phyloP scores from a whole-genome alignment of 1,140 invertebrate species.

The Meloidogyne hapla region DNA sequence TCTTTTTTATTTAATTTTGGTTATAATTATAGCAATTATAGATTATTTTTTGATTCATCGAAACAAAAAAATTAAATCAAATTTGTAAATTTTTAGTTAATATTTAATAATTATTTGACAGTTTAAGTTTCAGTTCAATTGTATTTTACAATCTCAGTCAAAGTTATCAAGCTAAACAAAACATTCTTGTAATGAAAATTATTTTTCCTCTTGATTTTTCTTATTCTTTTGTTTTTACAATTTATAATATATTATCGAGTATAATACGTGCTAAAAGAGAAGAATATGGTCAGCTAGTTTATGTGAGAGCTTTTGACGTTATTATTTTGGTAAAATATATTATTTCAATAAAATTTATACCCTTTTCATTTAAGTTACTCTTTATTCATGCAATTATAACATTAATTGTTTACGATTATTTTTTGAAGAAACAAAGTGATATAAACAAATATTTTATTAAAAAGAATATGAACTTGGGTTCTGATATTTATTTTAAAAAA shows the following conservation, averaged over 20 bases:
- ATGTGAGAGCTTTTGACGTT: background rate
- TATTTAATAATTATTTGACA: background rate
- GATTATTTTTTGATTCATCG: conserved; percentile 17
- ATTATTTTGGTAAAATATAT: conserved; percentile 10
- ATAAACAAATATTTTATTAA: conserved; percentile 2
- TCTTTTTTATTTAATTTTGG: conserved; percentile 5
- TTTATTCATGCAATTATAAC: conserved; percentile 4
- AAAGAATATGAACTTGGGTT: background rate
- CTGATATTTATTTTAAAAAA: background rate
- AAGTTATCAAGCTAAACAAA: conserved; percentile 19
- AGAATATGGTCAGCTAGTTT: conserved; percentile 8
- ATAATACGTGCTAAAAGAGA: conserved; percentile 5
- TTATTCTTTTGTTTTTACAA: conserved; percentile 15
- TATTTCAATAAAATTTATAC: background rate
- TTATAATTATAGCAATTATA: conserved; percentile 9
- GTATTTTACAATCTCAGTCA: conserved; percentile 8
- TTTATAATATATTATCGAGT: conserved; percentile 10
- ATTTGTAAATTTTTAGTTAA: conserved; percentile 3
- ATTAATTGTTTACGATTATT: conserved; percentile 18
- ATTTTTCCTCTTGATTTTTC: conserved; percentile 27
- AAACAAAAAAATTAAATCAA: conserved; percentile 18
- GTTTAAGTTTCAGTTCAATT: conserved; percentile 10
- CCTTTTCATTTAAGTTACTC: conserved; percentile 1
- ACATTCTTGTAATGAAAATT: conserved; percentile 18
- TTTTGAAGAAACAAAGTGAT: background rate